These are phyloP conservation scores for Epinephelus malabaricus DNA, from an alignment of 2,797 vertebrate species.

Conservation along the genomic window DNA sequence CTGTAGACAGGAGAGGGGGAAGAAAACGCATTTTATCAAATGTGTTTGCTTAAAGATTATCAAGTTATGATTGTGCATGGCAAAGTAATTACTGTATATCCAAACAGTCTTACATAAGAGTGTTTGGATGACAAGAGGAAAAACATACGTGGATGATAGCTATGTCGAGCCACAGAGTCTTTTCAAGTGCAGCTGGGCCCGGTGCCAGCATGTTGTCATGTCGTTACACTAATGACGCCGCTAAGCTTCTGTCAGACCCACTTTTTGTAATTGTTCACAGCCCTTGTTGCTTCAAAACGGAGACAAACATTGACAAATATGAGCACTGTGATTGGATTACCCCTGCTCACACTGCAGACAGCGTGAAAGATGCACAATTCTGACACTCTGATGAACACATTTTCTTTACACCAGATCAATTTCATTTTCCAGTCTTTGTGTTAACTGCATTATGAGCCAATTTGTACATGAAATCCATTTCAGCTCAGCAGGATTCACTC, in stretches of 20 bases:
- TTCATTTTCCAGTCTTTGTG: slow-evolving; percentile 65
- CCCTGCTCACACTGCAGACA: slow-evolving; percentile 11
- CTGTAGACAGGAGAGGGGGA: neutral
- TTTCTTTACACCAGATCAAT: slow-evolving; percentile 15
- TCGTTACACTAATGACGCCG: slow-evolving; percentile 43
- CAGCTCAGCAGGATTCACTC: slow-evolving; percentile 59
- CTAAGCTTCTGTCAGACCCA: slow-evolving; percentile 50
- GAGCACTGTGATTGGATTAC: slow-evolving; percentile 27
- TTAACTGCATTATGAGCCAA: slow-evolving; percentile 55
- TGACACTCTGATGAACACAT: slow-evolving; percentile 22
- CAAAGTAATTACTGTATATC: slow-evolving; percentile 45
- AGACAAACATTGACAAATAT: slow-evolving; percentile 34
- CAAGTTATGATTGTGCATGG: slow-evolving; percentile 41
- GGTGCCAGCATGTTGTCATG: slow-evolving; percentile 60
- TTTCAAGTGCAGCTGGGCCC: slow-evolving; percentile 28
- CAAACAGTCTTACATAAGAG: slow-evolving; percentile 59
- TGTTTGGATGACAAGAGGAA: slow-evolving; percentile 49
- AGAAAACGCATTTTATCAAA: slow-evolving; percentile 39
- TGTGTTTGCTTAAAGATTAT: slow-evolving; percentile 49
- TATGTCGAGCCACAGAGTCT: slow-evolving; percentile 35
- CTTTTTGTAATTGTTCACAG: slow-evolving; percentile 45
- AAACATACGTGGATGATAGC: slow-evolving; percentile 43
- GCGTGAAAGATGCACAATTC: slow-evolving; percentile 15
- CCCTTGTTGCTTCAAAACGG: neutral
- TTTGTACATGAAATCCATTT: slow-evolving; percentile 64